Conservation (phyloP, 2,888 invertebrate species). For the Plebejus anna region DNA sequence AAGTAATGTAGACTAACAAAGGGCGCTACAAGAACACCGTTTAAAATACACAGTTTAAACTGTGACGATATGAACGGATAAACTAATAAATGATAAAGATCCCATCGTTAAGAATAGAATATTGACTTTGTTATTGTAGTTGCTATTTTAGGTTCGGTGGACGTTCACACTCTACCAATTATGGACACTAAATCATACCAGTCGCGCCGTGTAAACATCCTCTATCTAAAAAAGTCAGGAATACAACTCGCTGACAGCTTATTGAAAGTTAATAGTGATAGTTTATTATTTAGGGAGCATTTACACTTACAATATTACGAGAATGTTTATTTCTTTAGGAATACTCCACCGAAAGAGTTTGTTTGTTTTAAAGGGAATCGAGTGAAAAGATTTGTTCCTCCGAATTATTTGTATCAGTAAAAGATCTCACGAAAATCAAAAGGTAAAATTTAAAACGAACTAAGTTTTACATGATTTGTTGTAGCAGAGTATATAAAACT, state of each 20-base stretch:
- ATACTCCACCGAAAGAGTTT: slow-evolving; percentile 31
- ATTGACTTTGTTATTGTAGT: slow-evolving; percentile 71
- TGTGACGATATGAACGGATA: slow-evolving; percentile 9
- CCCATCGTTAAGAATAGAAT: slow-evolving; percentile 49
- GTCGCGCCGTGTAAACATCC: slow-evolving; percentile 75
- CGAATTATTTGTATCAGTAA: background rate
- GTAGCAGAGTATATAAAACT: no score
- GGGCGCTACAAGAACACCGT: background rate
- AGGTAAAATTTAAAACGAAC: background rate
- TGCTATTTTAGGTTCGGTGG: slow-evolving; percentile 69
- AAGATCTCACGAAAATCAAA: background rate
- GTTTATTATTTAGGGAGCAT: slow-evolving; percentile 56
- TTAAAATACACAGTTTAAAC: slow-evolving; percentile 7
- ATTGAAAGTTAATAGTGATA: slow-evolving; percentile 72
- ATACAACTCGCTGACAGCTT: slow-evolving; percentile 69
- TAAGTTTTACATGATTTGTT: no score
- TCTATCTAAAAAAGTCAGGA: slow-evolving; percentile 59
- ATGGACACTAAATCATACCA: slow-evolving; percentile 75
- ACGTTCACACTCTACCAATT: slow-evolving; percentile 74
- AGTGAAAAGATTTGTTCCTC: background rate
- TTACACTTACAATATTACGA: slow-evolving; percentile 54
- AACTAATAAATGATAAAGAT: slow-evolving; percentile 19
- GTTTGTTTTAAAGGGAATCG: background rate
- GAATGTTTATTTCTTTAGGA: slow-evolving; percentile 72
- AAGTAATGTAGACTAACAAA: background rate